Percentiles rank a stretch among this genome's conserved stretches.
Evolutionary conservation across 2,888 invertebrate genomes (phyloP).

Genomic region (Cephus sareptanus): DNA sequence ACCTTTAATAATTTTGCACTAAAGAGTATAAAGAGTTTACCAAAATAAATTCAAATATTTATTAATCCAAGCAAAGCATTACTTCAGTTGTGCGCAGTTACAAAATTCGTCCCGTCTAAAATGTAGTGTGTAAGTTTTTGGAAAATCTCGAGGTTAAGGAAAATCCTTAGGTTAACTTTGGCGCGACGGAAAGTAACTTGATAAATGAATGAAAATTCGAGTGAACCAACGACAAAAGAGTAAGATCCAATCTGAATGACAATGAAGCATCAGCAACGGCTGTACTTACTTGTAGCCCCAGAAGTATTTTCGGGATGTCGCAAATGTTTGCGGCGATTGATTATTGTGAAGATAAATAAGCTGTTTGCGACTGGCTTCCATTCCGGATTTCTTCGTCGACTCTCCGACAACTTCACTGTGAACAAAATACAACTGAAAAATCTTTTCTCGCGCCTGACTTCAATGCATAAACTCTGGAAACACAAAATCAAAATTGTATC

Average conservation of each 20-base stretch:
- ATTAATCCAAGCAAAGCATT: not conserved
- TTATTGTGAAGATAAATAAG: conserved; percentile 57
- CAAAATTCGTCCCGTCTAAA: not conserved
- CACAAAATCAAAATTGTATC: not conserved
- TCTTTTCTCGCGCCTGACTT: not conserved
- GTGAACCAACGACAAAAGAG: not conserved
- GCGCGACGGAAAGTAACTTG: not conserved
- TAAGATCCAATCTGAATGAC: not conserved
- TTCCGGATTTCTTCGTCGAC: conserved; percentile 46
- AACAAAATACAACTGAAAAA: conserved; percentile 17
- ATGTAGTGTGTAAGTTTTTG: not conserved
- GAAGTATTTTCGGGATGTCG: conserved; percentile 36
- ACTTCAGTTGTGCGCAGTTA: not conserved
- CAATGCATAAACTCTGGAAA: not conserved
- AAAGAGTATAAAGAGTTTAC: not conserved
- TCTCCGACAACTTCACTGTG: conserved; percentile 43
- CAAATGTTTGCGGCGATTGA: conserved; percentile 47
- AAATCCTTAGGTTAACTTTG: not conserved
- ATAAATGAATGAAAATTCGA: not conserved
- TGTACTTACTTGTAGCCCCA: conserved; percentile 40
- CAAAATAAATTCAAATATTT: not conserved
- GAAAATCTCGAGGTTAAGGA: not conserved
- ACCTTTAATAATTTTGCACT: not conserved
- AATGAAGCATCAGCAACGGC: not conserved
- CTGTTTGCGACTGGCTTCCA: conserved; percentile 54